These are phyloP conservation scores for Alsophila aescularia DNA, from an alignment of 2,888 invertebrate genomes.

Conservation along the genomic window DNA sequence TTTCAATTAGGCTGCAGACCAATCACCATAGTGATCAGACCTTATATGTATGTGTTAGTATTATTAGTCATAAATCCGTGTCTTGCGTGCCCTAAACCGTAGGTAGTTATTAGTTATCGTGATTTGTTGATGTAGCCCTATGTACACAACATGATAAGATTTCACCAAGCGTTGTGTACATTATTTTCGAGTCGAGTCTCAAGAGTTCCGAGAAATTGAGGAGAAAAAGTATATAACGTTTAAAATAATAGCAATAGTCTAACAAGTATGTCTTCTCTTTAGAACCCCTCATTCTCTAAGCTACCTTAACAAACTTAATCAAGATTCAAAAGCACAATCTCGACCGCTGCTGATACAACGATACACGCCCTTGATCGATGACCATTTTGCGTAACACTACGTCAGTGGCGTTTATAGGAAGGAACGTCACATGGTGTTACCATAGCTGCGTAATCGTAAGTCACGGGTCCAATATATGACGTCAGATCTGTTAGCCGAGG, in stretches of 20 bases:
- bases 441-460: conserved; percentile 5
- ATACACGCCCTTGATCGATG: not conserved
- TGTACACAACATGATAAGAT: conserved; percentile 49
- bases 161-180: conserved; percentile 31
- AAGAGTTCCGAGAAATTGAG: conserved; percentile 20
- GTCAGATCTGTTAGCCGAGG: conserved; percentile 16
- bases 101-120: too few relatives aligned
- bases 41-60: not conserved
- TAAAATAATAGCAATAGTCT: too few relatives aligned
- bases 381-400: not conserved
- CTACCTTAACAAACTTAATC: too few relatives aligned
- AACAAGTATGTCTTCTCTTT: too few relatives aligned
- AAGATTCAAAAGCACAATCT: too few relatives aligned
- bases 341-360: too few relatives aligned
- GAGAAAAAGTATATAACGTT: too few relatives aligned
- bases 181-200: conserved; percentile 13
- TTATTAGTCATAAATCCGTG: conserved; percentile 38
- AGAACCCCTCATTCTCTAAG: too few relatives aligned
- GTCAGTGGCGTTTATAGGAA: not conserved
- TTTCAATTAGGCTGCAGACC: too few relatives aligned
- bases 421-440: conserved; percentile 11
- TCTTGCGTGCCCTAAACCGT: conserved; percentile 36
- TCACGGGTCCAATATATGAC: conserved; percentile 15
- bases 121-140: conserved; percentile 50
- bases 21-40: not conserved